These are phyloP conservation scores for Perccottus glenii DNA, from an alignment of 2,113 vertebrate genomes.

Conservation along the genomic window DNA sequence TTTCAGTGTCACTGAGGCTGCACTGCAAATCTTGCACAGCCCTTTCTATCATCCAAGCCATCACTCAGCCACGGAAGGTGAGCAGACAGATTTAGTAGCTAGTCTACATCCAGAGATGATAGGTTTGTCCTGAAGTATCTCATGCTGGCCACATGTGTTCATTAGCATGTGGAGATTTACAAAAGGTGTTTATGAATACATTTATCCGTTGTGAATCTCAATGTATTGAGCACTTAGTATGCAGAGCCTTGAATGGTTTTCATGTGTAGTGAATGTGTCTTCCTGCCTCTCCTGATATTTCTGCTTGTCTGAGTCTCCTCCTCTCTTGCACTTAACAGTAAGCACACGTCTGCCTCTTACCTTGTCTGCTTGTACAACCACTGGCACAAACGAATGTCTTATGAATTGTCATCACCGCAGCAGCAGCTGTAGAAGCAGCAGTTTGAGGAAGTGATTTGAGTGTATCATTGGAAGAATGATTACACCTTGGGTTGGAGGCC, in stretches of 20 bases:
- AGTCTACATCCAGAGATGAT: constrained; percentile 17
- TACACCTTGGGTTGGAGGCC: constrained; percentile 25
- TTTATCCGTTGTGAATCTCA: constrained; percentile 18
- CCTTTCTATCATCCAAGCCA: constrained; percentile 54
- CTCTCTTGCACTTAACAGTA: neutral
- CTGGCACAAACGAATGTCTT: constrained; percentile 56
- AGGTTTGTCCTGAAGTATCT: constrained; percentile 2
- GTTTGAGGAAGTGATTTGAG: constrained; percentile 45
- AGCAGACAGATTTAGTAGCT: constrained; percentile 41
- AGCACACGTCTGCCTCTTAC: constrained; percentile 23
- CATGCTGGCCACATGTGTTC: neutral
- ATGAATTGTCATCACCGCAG: constrained; percentile 41
- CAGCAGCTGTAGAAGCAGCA: constrained; percentile 6
- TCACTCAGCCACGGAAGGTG: constrained; percentile 42
- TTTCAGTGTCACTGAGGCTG: constrained; percentile 40
- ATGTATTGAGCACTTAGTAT: constrained; percentile 48
- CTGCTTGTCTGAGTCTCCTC: constrained; percentile 25
- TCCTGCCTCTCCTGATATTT: constrained; percentile 33
- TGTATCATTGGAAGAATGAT: constrained; percentile 13
- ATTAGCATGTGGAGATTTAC: neutral
- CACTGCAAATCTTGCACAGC: constrained; percentile 50
- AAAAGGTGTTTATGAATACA: constrained; percentile 13
- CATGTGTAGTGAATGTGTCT: constrained; percentile 24
- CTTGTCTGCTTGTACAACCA: constrained; percentile 57
- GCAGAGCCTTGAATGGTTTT: constrained; percentile 33